Evolutionary conservation across 2,888 invertebrate species (phyloP).

Genomic region (Trachelus troglodyta): DNA sequence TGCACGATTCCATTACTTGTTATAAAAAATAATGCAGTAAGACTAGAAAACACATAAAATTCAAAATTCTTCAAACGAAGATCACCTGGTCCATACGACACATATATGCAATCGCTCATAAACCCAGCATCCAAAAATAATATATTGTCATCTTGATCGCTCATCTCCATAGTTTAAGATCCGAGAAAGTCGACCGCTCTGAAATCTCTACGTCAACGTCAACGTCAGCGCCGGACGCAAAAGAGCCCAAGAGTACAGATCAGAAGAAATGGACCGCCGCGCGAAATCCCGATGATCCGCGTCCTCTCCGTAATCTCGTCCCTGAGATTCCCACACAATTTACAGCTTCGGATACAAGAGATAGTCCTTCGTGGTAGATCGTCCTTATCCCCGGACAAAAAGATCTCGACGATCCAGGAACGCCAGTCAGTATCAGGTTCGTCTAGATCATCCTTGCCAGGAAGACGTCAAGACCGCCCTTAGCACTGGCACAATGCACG

Average conservation of each 20-base stretch:
- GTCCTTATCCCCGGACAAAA: not conserved
- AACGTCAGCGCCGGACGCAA: not conserved
- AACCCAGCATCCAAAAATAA: not conserved
- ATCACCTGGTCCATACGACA: not conserved
- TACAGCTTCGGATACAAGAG: not conserved
- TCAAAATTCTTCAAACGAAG: not conserved
- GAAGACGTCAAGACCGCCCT: not conserved
- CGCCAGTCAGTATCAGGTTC: not conserved
- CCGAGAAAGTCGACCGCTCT: not conserved
- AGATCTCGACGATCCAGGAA: not conserved
- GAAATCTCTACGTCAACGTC: not conserved
- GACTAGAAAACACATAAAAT: not conserved
- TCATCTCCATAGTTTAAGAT: not conserved
- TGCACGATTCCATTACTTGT: not conserved
- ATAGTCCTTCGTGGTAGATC: not conserved
- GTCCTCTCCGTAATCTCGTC: slow-evolving; percentile 14
- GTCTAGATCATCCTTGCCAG: not conserved
- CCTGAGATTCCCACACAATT: slow-evolving; percentile 29
- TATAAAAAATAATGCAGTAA: not conserved
- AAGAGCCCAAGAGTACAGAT: slow-evolving; percentile 8
- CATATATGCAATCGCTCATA: too few relatives aligned
- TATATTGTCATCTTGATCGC: not conserved
- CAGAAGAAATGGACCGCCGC: slow-evolving; percentile 21
- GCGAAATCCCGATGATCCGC: slow-evolving; percentile 37
- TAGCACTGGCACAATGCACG: not conserved